phyloP scores from a whole-genome alignment of 2,113 vertebrate genomes.

The Cervus canadensis region DNA sequence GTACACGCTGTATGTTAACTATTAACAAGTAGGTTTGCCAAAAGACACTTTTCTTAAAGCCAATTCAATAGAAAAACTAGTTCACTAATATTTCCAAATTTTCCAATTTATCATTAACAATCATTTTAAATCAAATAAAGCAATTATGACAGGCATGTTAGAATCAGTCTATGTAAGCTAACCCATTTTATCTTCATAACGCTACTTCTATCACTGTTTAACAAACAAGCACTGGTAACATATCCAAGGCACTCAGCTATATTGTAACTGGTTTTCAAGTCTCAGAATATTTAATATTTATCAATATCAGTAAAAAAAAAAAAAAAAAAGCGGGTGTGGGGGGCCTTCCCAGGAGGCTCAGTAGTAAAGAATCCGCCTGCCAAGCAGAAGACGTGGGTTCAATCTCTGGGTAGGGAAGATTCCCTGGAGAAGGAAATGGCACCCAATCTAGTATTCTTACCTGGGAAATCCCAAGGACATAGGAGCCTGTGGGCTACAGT shows the following conservation, averaged over 20 bases:
- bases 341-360: neutral
- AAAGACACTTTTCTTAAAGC: neutral
- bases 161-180: neutral
- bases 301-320: neutral
- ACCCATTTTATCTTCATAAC: neutral
- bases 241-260: neutral
- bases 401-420: neutral
- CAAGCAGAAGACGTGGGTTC: neutral
- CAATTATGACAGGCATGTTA: neutral
- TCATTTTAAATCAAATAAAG: neutral
- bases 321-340: accelerated
- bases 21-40: neutral
- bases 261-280: neutral
- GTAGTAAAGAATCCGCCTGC: neutral
- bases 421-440: neutral
- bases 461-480: neutral
- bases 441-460: neutral
- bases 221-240: neutral
- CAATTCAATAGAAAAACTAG: neutral
- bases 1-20: neutral
- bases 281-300: neutral
- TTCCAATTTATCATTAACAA: neutral
- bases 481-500: neutral
- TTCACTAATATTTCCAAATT: neutral
- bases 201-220: neutral